A percentile compares a stretch with the other conserved stretches of the same genome.
phyloP scores from a whole-genome alignment of 1,140 invertebrate genomes.

The Drosophila kepulauana region DNA sequence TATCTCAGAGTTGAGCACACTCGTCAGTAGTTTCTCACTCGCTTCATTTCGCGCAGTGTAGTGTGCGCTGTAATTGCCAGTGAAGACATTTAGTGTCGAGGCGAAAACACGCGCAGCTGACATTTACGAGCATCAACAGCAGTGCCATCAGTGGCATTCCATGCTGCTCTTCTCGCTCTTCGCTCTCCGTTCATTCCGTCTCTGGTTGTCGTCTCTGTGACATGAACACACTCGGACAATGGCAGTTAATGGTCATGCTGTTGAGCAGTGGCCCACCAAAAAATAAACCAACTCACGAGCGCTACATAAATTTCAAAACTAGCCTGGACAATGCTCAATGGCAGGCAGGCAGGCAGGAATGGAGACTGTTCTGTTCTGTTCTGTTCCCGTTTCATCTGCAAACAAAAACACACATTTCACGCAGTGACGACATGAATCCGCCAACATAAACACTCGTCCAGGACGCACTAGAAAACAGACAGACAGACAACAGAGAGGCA shows the following conservation, averaged over 20 bases:
- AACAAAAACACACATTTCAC: slow-evolving; percentile 65
- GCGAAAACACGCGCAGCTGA: slow-evolving; percentile 68
- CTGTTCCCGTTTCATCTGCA: slow-evolving; percentile 53
- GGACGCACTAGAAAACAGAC: slow-evolving; percentile 56
- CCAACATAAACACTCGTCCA: slow-evolving; percentile 77
- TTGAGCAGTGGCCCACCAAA: slow-evolving; percentile 52
- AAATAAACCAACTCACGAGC: slow-evolving; percentile 77
- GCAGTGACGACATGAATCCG: slow-evolving; percentile 81
- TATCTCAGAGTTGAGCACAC: too few species aligned
- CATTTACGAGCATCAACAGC: slow-evolving; percentile 75
- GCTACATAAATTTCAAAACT: slow-evolving; percentile 81
- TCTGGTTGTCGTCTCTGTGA: slow-evolving; percentile 51
- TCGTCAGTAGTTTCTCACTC: too few species aligned
- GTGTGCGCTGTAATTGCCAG: slow-evolving; percentile 67
- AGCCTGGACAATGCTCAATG: slow-evolving; percentile 45
- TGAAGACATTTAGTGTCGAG: slow-evolving; percentile 79
- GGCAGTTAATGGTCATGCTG: slow-evolving; percentile 79
- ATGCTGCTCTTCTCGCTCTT: neutral
- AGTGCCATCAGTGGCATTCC: slow-evolving; percentile 29
- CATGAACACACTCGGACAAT: slow-evolving; percentile 74
- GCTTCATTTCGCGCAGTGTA: slow-evolving; percentile 7
- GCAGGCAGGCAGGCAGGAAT: neutral
- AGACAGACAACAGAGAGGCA: neutral
- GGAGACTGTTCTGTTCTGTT: neutral
- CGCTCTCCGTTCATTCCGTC: slow-evolving; percentile 4